Percentiles rank a stretch among this genome's conserved stretches.
These are phyloP conservation scores for Cairina moschata DNA, from an alignment of 2,113 vertebrate genomes.

Conservation along the genomic window DNA sequence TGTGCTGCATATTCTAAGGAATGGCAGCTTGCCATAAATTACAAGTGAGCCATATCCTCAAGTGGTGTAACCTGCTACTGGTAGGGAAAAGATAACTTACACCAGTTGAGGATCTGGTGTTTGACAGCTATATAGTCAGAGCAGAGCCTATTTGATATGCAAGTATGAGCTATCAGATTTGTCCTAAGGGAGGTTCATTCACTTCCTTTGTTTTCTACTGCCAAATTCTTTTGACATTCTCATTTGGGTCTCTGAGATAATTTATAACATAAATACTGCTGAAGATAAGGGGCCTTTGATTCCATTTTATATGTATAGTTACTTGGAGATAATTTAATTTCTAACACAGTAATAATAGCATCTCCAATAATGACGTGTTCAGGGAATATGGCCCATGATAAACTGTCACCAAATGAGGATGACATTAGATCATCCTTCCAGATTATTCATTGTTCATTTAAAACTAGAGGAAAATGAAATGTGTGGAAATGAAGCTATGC, in stretches of 20 bases:
- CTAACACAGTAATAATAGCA: not conserved
- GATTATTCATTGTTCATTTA: not conserved
- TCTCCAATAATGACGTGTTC: conserved; percentile 24
- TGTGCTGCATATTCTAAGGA: not conserved
- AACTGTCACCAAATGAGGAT: not conserved
- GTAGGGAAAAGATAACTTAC: not conserved
- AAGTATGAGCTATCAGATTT: not conserved
- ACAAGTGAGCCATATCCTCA: not conserved
- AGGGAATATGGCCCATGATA: conserved; percentile 1
- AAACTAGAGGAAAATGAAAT: not conserved
- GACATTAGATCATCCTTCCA: conserved; percentile 5
- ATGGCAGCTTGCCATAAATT: not conserved
- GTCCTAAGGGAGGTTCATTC: conserved; percentile 18
- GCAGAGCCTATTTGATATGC: not conserved
- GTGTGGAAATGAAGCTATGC: not conserved
- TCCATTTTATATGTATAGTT: not conserved
- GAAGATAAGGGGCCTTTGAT: not conserved
- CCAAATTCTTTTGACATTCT: conserved; percentile 34
- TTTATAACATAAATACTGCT: conserved; percentile 23
- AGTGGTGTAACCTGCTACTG: not conserved
- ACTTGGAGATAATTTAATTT: conserved; percentile 42
- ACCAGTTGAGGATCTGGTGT: not conserved
- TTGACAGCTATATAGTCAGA: not conserved
- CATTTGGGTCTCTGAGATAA: conserved; percentile 17
- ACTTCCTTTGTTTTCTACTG: conserved; percentile 3